Percentiles rank a stretch among this genome's conserved stretches.
phyloP scores from a whole-genome alignment of 2,797 vertebrate genomes.

The Poecilia picta region DNA sequence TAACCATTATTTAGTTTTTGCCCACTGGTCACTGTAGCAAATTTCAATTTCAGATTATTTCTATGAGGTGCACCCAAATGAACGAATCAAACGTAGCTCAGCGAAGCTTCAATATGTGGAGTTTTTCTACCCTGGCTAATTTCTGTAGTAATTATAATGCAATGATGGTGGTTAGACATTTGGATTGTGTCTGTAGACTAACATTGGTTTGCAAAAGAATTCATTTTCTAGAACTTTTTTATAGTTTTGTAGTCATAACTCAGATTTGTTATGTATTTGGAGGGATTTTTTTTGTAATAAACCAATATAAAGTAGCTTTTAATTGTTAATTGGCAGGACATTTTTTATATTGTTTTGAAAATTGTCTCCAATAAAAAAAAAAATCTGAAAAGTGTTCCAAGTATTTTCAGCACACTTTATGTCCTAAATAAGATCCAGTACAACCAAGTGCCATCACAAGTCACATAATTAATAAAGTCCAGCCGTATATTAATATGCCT shows the following conservation, averaged over 20 bases:
- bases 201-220: not conserved
- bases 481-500: not conserved
- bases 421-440: not conserved
- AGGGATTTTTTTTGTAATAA: not conserved
- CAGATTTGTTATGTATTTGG: not conserved
- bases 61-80: conserved; percentile 36
- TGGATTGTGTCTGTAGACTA: conserved; percentile 44
- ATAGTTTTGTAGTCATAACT: not conserved
- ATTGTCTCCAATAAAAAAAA: not conserved
- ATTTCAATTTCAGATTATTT: conserved; percentile 50
- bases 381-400: not conserved
- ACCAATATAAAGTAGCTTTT: not conserved
- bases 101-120: conserved; percentile 20
- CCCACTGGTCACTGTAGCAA: conserved; percentile 56
- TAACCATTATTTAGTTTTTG: conserved; percentile 66
- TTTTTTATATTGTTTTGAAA: not conserved
- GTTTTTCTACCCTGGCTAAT: conserved; percentile 17
- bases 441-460: not conserved
- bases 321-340: not conserved
- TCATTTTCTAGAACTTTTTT: not conserved
- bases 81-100: conserved; percentile 28
- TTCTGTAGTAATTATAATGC: conserved; percentile 4
- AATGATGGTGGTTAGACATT: conserved; percentile 19
- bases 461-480: not conserved
- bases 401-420: not conserved